Base-by-base conservation (phyloP, 1,140 invertebrate species). In the Chionoecetes opilio region DNA sequence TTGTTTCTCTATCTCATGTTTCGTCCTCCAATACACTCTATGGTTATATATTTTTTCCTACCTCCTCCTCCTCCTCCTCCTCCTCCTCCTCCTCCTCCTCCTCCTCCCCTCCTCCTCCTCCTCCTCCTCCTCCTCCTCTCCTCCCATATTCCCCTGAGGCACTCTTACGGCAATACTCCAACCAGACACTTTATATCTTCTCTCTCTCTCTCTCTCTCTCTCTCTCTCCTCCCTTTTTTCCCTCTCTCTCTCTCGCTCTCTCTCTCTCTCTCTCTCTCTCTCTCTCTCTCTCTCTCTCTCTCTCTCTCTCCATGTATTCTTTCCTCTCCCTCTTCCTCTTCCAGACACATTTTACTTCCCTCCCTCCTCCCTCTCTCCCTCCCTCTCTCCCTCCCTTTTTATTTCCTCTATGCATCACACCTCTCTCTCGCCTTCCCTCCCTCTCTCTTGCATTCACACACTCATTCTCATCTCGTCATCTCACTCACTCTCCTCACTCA, bases 61-160 rank as follows among this genome's bases (percentile, higher is more conserved):
- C 53, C 53, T 63, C 53, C 21, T 63, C 21, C 21, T 63, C 53
- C 21, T 63, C 53, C 53, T 63, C 9, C 9, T 63, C 53, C 63
- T 75, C 63, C 63, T 75, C 63, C 63, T 75, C 63, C n/a, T 75
- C 63, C 63, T 75, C n/a, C 46, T 53, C 63, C n/a, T 75, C 63
- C 63, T 75, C n/a, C 63, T 75, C n/a, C 63, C 63, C n/a, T 75
- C 63, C n/a, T 75, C 63, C 63, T 75, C 63, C 63, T 75, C 63
- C 63, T 75, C n/a, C 63, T 75, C 63, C 63, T 53, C 63, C n/a
- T 75, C 63, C n/a, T 75, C 63, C 63, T 75, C 63, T 75, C 63
- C 63, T 75, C 63, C 26, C n/a, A 5, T 6, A 53, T 53, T 75
- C 63, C 63, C 63, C 63, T 75, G 63, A 75, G 21, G 63, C 63